A percentile compares a stretch with the other conserved stretches of the same genome.
phyloP scores from a whole-genome alignment of 2,888 invertebrate genomes.

The Parapristionchus giblindavisi region DNA sequence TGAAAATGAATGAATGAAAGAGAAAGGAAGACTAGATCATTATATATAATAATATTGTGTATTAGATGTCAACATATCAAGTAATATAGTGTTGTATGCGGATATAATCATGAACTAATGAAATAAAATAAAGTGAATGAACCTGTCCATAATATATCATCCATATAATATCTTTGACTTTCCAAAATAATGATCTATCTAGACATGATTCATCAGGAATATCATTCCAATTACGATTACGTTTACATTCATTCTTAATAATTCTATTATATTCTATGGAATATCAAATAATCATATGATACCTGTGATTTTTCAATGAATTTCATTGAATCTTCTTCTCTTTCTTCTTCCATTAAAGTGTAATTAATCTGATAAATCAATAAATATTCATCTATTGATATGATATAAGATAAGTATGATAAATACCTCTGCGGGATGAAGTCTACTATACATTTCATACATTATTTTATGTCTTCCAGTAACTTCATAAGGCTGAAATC shows the following conservation, averaged over 20 bases:
- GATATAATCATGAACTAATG: neutral
- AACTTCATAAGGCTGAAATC: conserved; percentile 19
- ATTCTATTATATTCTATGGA: no score
- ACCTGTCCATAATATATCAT: conserved; percentile 29
- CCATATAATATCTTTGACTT: conserved; percentile 28
- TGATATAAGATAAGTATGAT: neutral
- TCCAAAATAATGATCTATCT: neutral
- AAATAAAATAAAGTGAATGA: neutral
- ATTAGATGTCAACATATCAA: no score
- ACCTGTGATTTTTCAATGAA: conserved; percentile 17
- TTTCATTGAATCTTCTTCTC: neutral
- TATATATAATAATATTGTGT: neutral
- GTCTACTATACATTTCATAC: conserved; percentile 24
- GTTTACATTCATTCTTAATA: no score
- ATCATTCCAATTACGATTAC: conserved; percentile 14
- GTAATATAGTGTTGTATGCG: no score
- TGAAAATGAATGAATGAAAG: neutral
- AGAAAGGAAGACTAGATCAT: neutral
- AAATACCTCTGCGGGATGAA: conserved; percentile 24
- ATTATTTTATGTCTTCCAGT: conserved; percentile 19
- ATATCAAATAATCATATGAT: neutral
- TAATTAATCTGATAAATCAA: neutral
- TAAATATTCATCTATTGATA: neutral
- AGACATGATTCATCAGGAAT: conserved; percentile 19
- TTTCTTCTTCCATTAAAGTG: conserved; percentile 6